These are phyloP conservation scores for Bombus confusus DNA, from an alignment of 1,140 invertebrate species.

Conservation along the genomic window DNA sequence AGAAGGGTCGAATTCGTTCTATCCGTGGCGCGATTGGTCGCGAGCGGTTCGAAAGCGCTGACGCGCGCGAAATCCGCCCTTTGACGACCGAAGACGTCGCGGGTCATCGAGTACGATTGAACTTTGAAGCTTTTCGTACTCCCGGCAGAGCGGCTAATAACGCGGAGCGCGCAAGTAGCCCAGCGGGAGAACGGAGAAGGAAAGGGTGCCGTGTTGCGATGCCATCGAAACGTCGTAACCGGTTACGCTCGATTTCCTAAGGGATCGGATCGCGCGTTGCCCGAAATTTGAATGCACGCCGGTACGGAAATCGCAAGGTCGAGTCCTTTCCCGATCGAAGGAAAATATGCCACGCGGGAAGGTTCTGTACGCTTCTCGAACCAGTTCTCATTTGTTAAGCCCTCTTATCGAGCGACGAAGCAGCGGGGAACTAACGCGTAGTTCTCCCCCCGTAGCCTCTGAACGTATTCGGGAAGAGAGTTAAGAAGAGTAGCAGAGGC, in stretches of 20 bases:
- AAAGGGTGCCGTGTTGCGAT: conserved; percentile 6
- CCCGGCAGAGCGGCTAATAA: conserved; percentile 33
- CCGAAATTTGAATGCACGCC: conserved; percentile 1
- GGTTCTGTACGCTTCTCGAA: neutral
- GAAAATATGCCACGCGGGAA: neutral
- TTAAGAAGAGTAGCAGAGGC: neutral
- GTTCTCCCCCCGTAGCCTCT: conserved; percentile 12
- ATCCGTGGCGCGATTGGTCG: neutral
- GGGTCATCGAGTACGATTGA: conserved; percentile 49
- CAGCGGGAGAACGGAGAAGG: neutral
- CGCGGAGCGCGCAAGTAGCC: conserved; percentile 12
- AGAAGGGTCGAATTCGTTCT: neutral
- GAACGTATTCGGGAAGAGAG: conserved; percentile 8
- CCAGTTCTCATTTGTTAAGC: conserved; percentile 12
- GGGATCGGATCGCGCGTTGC: neutral
- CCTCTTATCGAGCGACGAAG: conserved; percentile 40
- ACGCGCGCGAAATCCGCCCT: conserved; percentile 25
- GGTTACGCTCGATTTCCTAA: conserved; percentile 44
- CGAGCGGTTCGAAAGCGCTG: conserved; percentile 39
- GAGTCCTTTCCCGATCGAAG: neutral
- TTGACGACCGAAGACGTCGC: conserved; percentile 11
- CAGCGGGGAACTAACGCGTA: conserved; percentile 31
- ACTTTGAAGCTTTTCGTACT: conserved; percentile 25
- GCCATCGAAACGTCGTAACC: conserved; percentile 25
- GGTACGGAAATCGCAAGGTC: too few species aligned